A percentile compares a stretch with the other conserved stretches of the same genome.
Evolutionary conservation across 2,797 vertebrate genomes (phyloP).

Genomic region (Chiroxiphia lanceolata): DNA sequence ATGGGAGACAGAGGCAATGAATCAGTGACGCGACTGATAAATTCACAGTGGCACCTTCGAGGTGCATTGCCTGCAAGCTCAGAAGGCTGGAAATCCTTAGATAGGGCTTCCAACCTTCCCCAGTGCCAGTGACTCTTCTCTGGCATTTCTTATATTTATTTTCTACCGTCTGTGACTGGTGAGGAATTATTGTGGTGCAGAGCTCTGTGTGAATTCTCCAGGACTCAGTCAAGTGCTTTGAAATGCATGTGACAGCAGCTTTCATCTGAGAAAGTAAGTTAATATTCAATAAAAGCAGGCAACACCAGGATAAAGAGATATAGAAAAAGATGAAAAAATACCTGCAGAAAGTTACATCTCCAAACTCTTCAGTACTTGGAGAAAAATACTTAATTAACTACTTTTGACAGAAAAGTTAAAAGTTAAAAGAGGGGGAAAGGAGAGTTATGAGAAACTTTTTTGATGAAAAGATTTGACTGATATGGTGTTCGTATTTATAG

Average conservation of each 20-base stretch:
- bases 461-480: not conserved
- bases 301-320: not conserved
- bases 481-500: not conserved
- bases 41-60: constrained; percentile 23
- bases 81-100: constrained; percentile 23
- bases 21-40: constrained; percentile 8
- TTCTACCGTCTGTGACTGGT: not conserved
- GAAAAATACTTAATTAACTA: not conserved
- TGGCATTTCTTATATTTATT: not conserved
- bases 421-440: not conserved
- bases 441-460: not conserved
- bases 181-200: not conserved
- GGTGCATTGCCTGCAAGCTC: not conserved
- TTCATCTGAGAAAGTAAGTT: not conserved
- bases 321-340: not conserved
- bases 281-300: not conserved
- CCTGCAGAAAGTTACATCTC: not conserved
- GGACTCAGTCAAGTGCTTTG: constrained; percentile 3
- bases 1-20: not conserved
- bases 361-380: not conserved
- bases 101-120: not conserved
- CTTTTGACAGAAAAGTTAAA: not conserved
- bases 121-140: not conserved
- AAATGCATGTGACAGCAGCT: not conserved
- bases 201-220: not conserved